Base-by-base conservation (phyloP, 2,888 invertebrate genomes). In the Stenichneumon culpator region DNA sequence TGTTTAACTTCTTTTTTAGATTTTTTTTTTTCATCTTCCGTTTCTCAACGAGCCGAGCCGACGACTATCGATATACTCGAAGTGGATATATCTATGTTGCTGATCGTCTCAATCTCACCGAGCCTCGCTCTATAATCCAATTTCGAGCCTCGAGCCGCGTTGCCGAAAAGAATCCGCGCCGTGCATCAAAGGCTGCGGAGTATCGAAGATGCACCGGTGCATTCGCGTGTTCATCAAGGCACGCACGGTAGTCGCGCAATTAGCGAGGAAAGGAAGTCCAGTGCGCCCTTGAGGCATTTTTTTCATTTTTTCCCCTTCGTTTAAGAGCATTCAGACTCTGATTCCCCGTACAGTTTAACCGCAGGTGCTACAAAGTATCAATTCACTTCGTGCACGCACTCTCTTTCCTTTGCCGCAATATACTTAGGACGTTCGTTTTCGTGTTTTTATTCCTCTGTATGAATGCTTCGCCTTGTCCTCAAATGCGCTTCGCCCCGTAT, bases 331-430 rank as follows among this genome's bases (percentile, higher is more conserved):
- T 63, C 60, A 54, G 52, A 65, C 73, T 69, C 74, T 69, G 54
- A 69, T 79, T 84, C 75, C 75, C 32, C 57, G 83, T 77, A 47
- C 44, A 16, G 70, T 22, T n/a, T 69, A 80, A 80, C 83, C 80
- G 63, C 83, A 84, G 74, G 47, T 77, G 75, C 52, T 47, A 78
- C 80, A 80, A 77, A 84, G 80, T 84, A 80, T 80, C 74, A 83
- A 79, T 83, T 68, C 73, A 70, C 79, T 67, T 14, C 68, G 82
- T 63, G 47, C 68, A 82, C 82, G 82, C 82, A 74, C 75, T 67
- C 75, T 28, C 60, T 52, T 72, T 52, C 54, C 14, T n/a, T 39
- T 50, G 22, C 52, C 44, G 65, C 60, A 32, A 70, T 54, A 16
- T 19, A 14, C 32, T 67, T 25, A 9, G 44, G 14, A n/a, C 32